Conservation (phyloP, 2,888 invertebrate species). For the Lampropteryx suffumata region DNA sequence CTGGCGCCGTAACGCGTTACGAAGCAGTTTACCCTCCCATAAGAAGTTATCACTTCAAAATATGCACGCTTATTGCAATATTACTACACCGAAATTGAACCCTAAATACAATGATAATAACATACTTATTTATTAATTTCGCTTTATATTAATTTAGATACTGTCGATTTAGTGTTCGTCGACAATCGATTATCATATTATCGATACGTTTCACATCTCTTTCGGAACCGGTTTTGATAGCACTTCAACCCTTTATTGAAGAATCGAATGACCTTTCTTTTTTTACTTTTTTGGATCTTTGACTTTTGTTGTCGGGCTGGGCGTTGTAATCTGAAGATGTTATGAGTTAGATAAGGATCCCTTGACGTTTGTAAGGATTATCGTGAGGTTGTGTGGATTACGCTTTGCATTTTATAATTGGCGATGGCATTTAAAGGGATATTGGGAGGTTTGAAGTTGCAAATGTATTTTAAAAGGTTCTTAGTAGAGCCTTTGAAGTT, state of each 20-base stretch:
- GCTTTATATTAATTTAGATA: constrained; percentile 3
- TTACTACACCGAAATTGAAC: neutral
- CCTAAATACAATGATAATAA: neutral
- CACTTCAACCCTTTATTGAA: constrained; percentile 20
- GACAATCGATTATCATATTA: constrained; percentile 21
- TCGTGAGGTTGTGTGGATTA: neutral
- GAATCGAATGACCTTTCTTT: constrained; percentile 24
- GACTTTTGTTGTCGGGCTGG: constrained; percentile 12
- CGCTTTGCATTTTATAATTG: too few relatives aligned
- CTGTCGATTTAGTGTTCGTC: constrained; percentile 14
- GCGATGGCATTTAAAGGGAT: too few relatives aligned
- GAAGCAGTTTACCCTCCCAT: too few relatives aligned
- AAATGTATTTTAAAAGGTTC: too few relatives aligned
- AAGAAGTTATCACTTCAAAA: too few relatives aligned
- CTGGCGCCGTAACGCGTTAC: too few relatives aligned
- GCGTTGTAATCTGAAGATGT: constrained; percentile 9
- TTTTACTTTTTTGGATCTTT: constrained; percentile 9
- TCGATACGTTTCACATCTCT: constrained; percentile 19
- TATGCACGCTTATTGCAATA: too few relatives aligned
- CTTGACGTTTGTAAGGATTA: constrained; percentile 9
- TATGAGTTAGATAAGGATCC: constrained; percentile 9
- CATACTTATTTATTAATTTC: neutral
- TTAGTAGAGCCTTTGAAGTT: too few relatives aligned
- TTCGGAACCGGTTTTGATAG: constrained; percentile 16
- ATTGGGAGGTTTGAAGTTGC: too few relatives aligned